Conservation (phyloP, 2,888 invertebrate genomes). For the Agrotis exclamationis region DNA sequence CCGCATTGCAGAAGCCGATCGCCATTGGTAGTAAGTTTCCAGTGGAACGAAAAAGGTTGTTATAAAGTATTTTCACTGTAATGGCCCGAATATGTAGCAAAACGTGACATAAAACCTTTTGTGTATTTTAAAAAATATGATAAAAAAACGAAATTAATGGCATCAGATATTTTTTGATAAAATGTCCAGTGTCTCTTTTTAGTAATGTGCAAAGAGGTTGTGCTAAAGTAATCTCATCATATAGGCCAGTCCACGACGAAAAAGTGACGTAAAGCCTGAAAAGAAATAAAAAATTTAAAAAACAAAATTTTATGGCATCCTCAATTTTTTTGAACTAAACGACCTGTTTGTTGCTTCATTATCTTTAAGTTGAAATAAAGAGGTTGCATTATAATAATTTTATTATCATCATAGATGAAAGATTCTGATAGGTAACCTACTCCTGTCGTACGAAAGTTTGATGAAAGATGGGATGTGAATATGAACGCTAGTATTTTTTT, state of each 20-base stretch:
- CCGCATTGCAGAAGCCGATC: neutral
- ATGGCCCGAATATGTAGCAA: neutral
- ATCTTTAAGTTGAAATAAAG: neutral
- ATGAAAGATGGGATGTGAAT: slow-evolving; percentile 9
- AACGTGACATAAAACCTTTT: neutral
- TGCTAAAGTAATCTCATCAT: neutral
- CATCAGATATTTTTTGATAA: neutral
- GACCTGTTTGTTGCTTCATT: neutral
- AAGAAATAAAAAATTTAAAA: neutral
- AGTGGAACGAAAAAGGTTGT: neutral
- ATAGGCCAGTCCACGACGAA: neutral
- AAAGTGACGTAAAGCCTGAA: neutral
- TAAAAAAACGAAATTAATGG: too few relatives aligned
- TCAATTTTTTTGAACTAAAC: neutral
- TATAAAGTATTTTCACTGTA: neutral
- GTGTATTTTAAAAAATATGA: neutral
- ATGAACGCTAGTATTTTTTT: too few relatives aligned
- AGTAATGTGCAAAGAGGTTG: neutral
- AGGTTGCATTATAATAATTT: neutral
- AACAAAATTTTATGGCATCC: neutral
- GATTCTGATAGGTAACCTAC: too few relatives aligned
- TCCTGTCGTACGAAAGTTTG: too few relatives aligned
- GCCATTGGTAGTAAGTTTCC: neutral
- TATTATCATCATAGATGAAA: neutral
- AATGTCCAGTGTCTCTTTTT: neutral